Evolutionary conservation across 1,140 invertebrate genomes (phyloP).

Genomic region (Ditylenchus dipsaci): DNA sequence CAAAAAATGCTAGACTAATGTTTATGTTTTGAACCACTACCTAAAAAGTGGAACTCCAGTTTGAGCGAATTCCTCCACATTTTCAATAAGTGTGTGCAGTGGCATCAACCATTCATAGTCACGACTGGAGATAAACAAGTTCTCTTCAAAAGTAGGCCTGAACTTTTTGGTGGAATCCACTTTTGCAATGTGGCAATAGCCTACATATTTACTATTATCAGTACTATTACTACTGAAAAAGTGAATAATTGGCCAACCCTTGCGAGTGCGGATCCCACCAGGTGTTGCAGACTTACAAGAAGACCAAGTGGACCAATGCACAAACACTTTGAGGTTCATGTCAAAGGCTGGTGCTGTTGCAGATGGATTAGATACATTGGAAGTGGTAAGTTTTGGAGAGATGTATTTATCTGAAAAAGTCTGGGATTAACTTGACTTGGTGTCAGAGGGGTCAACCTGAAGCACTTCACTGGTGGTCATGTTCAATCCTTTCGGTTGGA

Average conservation of each 20-base stretch:
- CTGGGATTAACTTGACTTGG: too few species aligned
- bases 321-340: slow-evolving; percentile 5
- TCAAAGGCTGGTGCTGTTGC: background rate
- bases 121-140: slow-evolving; percentile 1
- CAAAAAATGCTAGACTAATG: too few species aligned
- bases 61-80: slow-evolving; percentile 8
- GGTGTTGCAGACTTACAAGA: background rate
- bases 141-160: slow-evolving; percentile 1
- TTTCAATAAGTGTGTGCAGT: slow-evolving; percentile 7
- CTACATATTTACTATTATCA: background rate
- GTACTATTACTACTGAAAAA: background rate
- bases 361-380: background rate
- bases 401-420: too few species aligned
- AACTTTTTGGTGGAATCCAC: background rate
- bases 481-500: too few species aligned
- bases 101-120: slow-evolving; percentile 1
- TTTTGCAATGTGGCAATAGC: slow-evolving; percentile 5
- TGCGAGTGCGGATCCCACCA: background rate
- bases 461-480: too few species aligned
- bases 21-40: too few species aligned
- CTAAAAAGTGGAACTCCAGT: slow-evolving; percentile 9
- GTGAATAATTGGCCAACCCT: background rate
- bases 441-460: too few species aligned
- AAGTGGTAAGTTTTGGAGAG: too few species aligned
- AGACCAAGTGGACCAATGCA: slow-evolving; percentile 9